A percentile compares a stretch with the other conserved stretches of the same genome.
Conservation (phyloP, 1,140 invertebrate genomes). For the Meteorus sp. region DNA sequence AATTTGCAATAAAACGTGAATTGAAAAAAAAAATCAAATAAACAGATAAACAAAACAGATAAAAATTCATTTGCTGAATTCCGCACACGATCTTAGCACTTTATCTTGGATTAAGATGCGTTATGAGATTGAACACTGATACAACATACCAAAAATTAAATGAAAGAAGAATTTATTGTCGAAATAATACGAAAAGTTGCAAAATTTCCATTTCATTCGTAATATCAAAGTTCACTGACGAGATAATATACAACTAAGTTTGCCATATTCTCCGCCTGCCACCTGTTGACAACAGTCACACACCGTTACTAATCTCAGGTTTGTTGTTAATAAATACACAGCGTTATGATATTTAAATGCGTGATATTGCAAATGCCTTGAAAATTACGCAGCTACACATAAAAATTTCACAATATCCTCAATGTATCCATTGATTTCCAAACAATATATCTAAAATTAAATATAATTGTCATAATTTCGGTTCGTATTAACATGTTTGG, state of each 20-base stretch:
- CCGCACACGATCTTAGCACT: too few relatives aligned
- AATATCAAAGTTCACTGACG: not conserved
- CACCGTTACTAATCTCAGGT: slow-evolving; percentile 20
- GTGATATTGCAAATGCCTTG: not conserved
- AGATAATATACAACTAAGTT: not conserved
- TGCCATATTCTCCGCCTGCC: not conserved
- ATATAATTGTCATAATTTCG: not conserved
- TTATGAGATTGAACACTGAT: too few relatives aligned
- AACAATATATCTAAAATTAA: not conserved
- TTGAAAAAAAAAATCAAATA: too few relatives aligned
- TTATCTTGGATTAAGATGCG: too few relatives aligned
- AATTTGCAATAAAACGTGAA: too few relatives aligned
- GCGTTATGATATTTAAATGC: slow-evolving; percentile 1
- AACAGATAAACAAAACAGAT: too few relatives aligned
- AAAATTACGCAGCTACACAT: not conserved
- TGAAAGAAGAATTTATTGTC: not conserved
- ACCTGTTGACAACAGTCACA: not conserved
- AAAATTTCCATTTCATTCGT: not conserved
- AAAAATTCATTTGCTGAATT: too few relatives aligned
- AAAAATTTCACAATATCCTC: slow-evolving; percentile 9
- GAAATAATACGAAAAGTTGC: too few relatives aligned
- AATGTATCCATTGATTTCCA: not conserved
- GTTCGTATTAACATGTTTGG: not conserved
- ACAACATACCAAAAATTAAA: not conserved
- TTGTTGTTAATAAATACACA: slow-evolving; percentile 8